phyloP scores from a whole-genome alignment of 2,113 vertebrate genomes.

The Epinephelus cyanopodus region DNA sequence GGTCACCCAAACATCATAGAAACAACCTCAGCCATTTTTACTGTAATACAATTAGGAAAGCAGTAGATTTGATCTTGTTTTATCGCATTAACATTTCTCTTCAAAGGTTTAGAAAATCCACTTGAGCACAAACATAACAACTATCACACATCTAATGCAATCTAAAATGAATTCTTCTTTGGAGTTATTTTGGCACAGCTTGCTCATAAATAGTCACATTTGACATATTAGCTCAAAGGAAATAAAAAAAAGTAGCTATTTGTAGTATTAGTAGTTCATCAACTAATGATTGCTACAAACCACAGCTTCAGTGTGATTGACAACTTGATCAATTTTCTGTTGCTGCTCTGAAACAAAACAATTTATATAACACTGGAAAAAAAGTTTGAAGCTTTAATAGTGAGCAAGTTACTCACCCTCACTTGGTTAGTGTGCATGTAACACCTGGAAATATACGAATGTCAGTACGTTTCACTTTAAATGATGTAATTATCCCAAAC shows the following conservation, averaged over 20 bases:
- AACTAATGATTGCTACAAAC: neutral
- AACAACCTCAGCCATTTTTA: too few species aligned
- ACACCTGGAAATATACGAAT: neutral
- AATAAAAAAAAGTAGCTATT: neutral
- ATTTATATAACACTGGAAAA: neutral
- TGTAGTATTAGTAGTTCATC: neutral
- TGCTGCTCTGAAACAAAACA: neutral
- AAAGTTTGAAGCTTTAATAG: neutral
- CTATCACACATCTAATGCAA: too few species aligned
- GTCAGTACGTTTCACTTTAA: neutral
- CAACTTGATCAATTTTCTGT: neutral
- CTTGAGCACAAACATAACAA: neutral
- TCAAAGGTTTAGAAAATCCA: neutral
- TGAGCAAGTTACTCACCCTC: neutral
- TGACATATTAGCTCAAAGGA: neutral
- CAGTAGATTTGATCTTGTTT: too few species aligned
- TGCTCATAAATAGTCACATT: neutral
- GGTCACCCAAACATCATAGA: neutral
- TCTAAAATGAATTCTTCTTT: neutral
- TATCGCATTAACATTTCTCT: too few species aligned
- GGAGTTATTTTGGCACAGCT: neutral
- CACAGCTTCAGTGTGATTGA: neutral
- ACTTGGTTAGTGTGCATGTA: neutral
- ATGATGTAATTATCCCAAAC: neutral
- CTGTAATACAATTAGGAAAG: too few species aligned